Evolutionary conservation across 2,113 vertebrate genomes (phyloP).

Genomic region (Thermophis baileyi): DNA sequence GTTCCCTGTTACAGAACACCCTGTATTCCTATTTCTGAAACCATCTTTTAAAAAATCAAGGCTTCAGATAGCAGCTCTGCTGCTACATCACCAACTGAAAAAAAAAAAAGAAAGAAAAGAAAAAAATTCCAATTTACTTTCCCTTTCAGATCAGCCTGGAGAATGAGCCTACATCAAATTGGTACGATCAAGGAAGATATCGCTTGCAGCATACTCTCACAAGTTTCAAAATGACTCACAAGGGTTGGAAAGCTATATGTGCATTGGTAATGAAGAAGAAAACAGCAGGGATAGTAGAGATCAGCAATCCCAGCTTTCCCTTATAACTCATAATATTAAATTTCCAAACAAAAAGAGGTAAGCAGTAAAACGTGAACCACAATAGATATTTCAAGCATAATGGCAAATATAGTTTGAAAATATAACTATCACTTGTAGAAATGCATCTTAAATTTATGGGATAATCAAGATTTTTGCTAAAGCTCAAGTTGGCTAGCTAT

Average conservation of each 20-base stretch:
- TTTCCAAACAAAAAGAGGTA: slow-evolving; percentile 41
- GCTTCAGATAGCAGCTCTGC: slow-evolving; percentile 28
- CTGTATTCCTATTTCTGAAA: slow-evolving; percentile 46
- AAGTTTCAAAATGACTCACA: slow-evolving; percentile 57
- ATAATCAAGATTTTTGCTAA: background rate
- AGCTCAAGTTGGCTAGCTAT: background rate
- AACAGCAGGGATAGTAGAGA: slow-evolving; percentile 4
- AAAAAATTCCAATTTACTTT: slow-evolving; percentile 65
- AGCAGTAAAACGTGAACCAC: slow-evolving; percentile 27
- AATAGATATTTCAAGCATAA: background rate
- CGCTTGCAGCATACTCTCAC: slow-evolving; percentile 56
- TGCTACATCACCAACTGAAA: slow-evolving; percentile 30
- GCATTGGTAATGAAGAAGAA: slow-evolving; percentile 36
- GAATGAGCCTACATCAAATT: slow-evolving; percentile 63
- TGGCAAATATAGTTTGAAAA: slow-evolving; percentile 12
- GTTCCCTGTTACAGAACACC: slow-evolving; percentile 25
- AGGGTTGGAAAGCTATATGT: slow-evolving; percentile 42
- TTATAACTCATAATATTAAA: slow-evolving; percentile 39
- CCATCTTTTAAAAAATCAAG: slow-evolving; percentile 51
- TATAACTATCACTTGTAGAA: slow-evolving; percentile 1
- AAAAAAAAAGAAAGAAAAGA: slow-evolving; percentile 22
- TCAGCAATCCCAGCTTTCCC: slow-evolving; percentile 10
- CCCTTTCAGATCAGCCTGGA: slow-evolving; percentile 57
- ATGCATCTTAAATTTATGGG: background rate
- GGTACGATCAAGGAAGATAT: slow-evolving; percentile 61